These are phyloP conservation scores for Harpalus rufipes DNA, from an alignment of 2,888 invertebrate species.

Conservation along the genomic window DNA sequence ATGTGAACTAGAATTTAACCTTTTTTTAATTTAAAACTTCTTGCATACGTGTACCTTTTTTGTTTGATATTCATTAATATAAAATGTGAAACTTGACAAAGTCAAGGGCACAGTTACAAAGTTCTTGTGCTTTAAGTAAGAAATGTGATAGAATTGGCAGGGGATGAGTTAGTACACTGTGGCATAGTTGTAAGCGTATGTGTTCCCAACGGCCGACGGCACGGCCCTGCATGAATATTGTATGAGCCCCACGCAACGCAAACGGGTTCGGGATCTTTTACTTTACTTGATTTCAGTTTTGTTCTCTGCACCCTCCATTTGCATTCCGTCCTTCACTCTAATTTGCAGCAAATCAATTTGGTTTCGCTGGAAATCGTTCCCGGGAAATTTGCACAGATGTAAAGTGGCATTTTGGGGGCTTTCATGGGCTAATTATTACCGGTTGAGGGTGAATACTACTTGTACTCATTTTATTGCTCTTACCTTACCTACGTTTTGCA, in stretches of 20 bases:
- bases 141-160: neutral
- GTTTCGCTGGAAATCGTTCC: constrained; percentile 46
- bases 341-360: constrained; percentile 61
- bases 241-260: constrained; percentile 38
- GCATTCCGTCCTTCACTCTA: constrained; percentile 60
- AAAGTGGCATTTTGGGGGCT: constrained; percentile 31
- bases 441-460: constrained; percentile 22
- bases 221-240: constrained; percentile 57
- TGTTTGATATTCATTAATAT: neutral
- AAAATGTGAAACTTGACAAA: neutral
- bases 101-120: neutral
- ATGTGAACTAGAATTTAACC: too few relatives aligned
- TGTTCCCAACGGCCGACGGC: constrained; percentile 47
- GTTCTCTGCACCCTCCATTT: constrained; percentile 55
- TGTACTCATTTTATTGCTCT: neutral
- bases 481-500: neutral
- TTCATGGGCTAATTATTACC: constrained; percentile 31
- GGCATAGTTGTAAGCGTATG: constrained; percentile 27
- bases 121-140: neutral
- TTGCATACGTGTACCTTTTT: too few relatives aligned
- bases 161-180: constrained; percentile 9
- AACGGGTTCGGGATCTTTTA: constrained; percentile 59
- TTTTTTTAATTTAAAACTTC: too few relatives aligned
- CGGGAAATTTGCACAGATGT: constrained; percentile 46
- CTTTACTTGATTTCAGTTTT: constrained; percentile 66